Evolutionary conservation across 1,140 invertebrate species (phyloP), one percentile per base, ranked within the genome.

Genomic region (Aphaenogaster floridana): DNA sequence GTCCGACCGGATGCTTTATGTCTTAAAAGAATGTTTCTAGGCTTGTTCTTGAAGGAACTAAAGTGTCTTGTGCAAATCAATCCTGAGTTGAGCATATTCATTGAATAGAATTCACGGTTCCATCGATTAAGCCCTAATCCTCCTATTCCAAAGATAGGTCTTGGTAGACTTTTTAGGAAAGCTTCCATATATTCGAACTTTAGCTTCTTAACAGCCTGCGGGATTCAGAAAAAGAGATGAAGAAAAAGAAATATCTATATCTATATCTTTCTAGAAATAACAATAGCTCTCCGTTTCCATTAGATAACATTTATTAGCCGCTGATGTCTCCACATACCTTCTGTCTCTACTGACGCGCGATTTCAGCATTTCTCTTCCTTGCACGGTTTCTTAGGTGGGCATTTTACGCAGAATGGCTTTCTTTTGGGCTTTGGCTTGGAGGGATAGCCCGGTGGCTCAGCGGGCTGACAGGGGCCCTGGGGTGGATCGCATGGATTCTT

Each of bases 361-460:
- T 59, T 57, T 71, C 86, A 86, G 74, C 90, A 91, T 48, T 87
- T 86, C 61, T 92, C 77, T 84, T 85, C 74, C 5, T 91, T 93
- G 88, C 94, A 94, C 15, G 93, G 92, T 78, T 86, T 91, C 88
- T 94, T 94, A 5, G 90, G 85, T 3, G 94, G 94, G 64, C 93
- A 94, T 78, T 93, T 93, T 11, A 95, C 87, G 81, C 94, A 94
- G 86, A 95, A 92, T 13, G 90, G 90, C 79, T 95, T 95, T 68
- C 66, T 93, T 5, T 81, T 64, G 5, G 87, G 86, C 86, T 91
- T 92, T 6, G 87, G 90, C 88, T 94, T 94, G 7, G 52, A 45
- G 7, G 88, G 92, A 84, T 94, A 93, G 7, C 92, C 93, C 8
- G 94, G 89, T 54, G 91, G 91, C n/a, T 87, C 85, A 57, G 81